Base-by-base conservation (phyloP, 1,140 invertebrate genomes). In the Euwallacea similis region DNA sequence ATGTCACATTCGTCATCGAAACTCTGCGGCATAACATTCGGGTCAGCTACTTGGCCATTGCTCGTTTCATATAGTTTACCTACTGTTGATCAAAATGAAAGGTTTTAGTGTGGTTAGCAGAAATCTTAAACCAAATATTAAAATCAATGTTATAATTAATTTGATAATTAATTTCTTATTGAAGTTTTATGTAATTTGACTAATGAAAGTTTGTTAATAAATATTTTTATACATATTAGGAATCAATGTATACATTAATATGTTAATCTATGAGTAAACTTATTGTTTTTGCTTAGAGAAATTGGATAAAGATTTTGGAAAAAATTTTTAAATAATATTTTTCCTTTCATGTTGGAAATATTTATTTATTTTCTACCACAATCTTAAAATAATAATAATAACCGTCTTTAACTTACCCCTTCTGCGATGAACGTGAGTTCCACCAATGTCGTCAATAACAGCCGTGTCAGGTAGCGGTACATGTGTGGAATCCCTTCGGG, bases 1-100 rank as follows among this genome's bases (percentile, higher is more conserved):
- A 81, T 77, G 69, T 78, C 79, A 33, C 79, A 80, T n/a, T 66
- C 70, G 33, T 80, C 77, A 67, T 81, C 80, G 70, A 74, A 80
- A 47, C 79, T 81, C 78, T 81, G 80, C 75, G 73, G 73, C 75
- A 80, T 73, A 74, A 73, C 66, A 69, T 54, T 41, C 7, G 71
- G 76, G 73, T 79, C 76, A 81, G 63, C 68, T 62, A 58, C 62
- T 68, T 71, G 75, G 15, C 15, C 44, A 50, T 61, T 43, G 68
- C 43, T 46, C n/a, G 42, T 71, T 59, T 69, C 61, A 65, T 65
- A 54, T 61, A 56, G 54, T 70, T 73, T 78, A 78, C 77, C 76
- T 78, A 78, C 77, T 78, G 69, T 56, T 9, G 41, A 71, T 11
- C 7, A 54, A 54, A 63, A 44, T 33, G 21, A 33, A 33, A 33